Percentiles rank a stretch among this genome's conserved stretches.
Conservation (phyloP, 2,113 vertebrate genomes). For the Microcebus tavaratra region DNA sequence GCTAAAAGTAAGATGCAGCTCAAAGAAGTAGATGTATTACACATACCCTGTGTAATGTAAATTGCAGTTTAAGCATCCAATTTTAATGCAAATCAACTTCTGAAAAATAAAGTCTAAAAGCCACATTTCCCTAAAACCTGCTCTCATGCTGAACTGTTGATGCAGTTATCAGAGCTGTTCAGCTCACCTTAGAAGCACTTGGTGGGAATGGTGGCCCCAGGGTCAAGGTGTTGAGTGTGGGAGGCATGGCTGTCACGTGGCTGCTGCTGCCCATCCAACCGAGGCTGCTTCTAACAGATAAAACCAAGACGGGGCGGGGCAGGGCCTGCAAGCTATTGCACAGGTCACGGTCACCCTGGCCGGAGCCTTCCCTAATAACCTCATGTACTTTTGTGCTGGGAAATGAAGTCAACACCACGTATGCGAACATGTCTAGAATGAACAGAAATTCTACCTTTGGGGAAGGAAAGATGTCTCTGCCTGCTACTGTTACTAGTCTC, state of each 20-base stretch:
- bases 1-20: slow-evolving; percentile 42
- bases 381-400: neutral
- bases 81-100: slow-evolving; percentile 75
- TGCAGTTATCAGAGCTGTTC: slow-evolving; percentile 53
- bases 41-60: slow-evolving; percentile 63
- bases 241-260: neutral
- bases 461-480: neutral
- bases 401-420: neutral
- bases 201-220: neutral
- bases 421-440: neutral
- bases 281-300: neutral
- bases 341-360: neutral
- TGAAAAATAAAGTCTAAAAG: slow-evolving; percentile 50
- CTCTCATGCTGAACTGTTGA: slow-evolving; percentile 48
- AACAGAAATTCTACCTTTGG: neutral
- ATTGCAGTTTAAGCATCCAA: slow-evolving; percentile 59
- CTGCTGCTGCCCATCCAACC: neutral
- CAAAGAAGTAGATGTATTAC: slow-evolving; percentile 58
- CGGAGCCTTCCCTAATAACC: neutral
- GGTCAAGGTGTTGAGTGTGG: neutral
- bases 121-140: slow-evolving; percentile 63
- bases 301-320: neutral
- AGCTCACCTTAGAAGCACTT: slow-evolving; percentile 42
- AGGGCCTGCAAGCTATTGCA: rapidly evolving
- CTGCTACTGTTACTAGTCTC: neutral